phyloP scores from a whole-genome alignment of 2,113 vertebrate genomes.

The Dissostichus mawsoni region DNA sequence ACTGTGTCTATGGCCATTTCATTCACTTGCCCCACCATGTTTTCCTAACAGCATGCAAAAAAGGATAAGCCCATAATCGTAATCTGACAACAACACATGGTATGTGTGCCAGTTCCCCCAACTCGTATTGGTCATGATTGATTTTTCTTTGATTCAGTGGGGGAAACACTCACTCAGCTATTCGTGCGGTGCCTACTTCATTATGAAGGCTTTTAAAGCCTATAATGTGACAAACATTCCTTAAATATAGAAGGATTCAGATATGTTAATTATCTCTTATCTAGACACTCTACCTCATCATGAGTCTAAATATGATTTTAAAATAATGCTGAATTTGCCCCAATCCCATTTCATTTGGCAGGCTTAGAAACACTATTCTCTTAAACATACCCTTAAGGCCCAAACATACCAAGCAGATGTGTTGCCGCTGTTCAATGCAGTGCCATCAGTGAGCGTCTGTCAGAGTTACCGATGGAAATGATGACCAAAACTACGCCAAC shows the following conservation, averaged over 20 bases:
- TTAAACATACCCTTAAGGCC: background rate
- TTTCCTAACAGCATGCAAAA: constrained; percentile 24
- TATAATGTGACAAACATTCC: constrained; percentile 1
- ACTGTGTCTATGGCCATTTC: constrained; percentile 4
- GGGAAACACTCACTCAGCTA: constrained; percentile 6
- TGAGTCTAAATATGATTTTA: background rate
- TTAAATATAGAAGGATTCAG: background rate
- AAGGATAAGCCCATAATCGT: constrained; percentile 30
- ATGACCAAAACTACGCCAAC: no score
- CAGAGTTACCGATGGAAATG: no score
- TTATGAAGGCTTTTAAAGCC: constrained; percentile 26
- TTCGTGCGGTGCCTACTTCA: constrained; percentile 34
- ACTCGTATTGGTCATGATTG: constrained; percentile 22
- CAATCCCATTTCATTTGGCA: background rate
- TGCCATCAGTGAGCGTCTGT: no score
- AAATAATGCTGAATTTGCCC: background rate
- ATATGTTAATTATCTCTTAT: constrained; percentile 4
- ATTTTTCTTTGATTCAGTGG: constrained; percentile 12
- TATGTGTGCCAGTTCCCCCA: constrained; percentile 18
- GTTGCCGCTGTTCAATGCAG: no score
- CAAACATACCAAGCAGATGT: no score
- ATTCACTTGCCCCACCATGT: constrained; percentile 9
- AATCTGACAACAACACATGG: constrained; percentile 54
- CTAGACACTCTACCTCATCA: background rate
- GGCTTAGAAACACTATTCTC: background rate